A percentile compares a stretch with the other conserved stretches of the same genome.
These are phyloP conservation scores for Drosophila kurseongensis DNA, from an alignment of 1,140 invertebrate genomes.

Conservation along the genomic window DNA sequence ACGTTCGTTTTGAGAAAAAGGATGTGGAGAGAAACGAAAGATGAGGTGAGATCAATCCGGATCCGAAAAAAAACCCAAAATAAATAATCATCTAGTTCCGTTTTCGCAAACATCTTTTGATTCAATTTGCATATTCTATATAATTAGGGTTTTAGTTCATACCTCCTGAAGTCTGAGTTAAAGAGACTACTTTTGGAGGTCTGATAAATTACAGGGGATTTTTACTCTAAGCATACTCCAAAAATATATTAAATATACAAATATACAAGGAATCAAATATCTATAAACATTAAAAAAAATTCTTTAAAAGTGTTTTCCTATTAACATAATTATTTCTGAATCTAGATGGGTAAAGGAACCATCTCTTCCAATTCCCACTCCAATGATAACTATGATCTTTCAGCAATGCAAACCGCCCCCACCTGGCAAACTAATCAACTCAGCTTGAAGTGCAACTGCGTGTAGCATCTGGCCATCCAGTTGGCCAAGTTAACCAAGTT, in stretches of 20 bases:
- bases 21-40: not conserved
- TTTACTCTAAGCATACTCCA: no score
- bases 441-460: constrained; percentile 1
- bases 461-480: constrained; percentile 13
- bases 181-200: no score
- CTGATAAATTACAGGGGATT: no score
- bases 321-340: no score
- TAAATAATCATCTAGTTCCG: constrained; percentile 1
- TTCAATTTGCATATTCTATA: not conserved
- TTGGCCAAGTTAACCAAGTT: constrained; percentile 15
- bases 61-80: constrained; percentile 2
- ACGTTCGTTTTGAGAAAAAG: not conserved
- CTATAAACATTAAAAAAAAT: no score
- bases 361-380: not conserved
- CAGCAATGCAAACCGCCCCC: constrained; percentile 15
- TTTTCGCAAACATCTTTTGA: not conserved
- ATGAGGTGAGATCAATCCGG: constrained; percentile 5
- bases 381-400: constrained; percentile 41
- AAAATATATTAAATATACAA: not conserved
- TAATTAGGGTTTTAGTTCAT: not conserved
- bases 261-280: no score
- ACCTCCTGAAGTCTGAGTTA: not conserved
- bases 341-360: no score
- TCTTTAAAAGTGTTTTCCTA: no score
- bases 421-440: constrained; percentile 45